phyloP scores from a whole-genome alignment of 1,140 invertebrate genomes.

The Propsilocerus akamusi region DNA sequence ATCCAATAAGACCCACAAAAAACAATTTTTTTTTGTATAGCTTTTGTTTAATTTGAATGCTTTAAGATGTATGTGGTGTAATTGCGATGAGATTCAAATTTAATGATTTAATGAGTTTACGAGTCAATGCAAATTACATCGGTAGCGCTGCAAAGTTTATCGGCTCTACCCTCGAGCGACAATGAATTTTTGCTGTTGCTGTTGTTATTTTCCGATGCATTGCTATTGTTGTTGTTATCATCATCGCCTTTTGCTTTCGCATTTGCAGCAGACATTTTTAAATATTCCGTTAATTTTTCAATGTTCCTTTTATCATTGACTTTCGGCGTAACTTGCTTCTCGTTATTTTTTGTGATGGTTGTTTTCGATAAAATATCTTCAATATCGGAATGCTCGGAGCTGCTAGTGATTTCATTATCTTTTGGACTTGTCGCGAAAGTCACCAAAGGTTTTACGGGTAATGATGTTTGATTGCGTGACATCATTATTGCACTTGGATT shows the following conservation, averaged over 20 bases:
- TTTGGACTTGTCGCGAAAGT: background rate
- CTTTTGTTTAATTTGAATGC: no score
- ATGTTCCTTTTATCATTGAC: background rate
- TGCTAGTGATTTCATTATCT: background rate
- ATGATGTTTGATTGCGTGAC: constrained; percentile 17
- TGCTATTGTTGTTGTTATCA: constrained; percentile 2
- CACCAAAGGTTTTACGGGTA: background rate
- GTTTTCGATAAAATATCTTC: background rate
- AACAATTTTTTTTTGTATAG: no score
- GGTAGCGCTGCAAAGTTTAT: background rate
- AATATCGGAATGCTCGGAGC: background rate
- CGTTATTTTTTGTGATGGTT: background rate
- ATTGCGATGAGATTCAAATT: no score
- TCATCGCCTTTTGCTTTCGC: background rate
- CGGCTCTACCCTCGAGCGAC: background rate
- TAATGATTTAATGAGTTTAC: background rate
- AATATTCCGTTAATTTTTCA: background rate
- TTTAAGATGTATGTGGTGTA: no score
- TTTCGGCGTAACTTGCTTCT: background rate
- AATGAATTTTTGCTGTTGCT: background rate
- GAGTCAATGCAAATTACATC: background rate
- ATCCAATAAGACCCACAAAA: no score
- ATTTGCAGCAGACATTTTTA: background rate
- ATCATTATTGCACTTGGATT: constrained; percentile 21
- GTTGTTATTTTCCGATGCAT: background rate